These are phyloP conservation scores for Hylaeus volcanicus DNA, from an alignment of 1,140 invertebrate genomes.

Conservation along the genomic window DNA sequence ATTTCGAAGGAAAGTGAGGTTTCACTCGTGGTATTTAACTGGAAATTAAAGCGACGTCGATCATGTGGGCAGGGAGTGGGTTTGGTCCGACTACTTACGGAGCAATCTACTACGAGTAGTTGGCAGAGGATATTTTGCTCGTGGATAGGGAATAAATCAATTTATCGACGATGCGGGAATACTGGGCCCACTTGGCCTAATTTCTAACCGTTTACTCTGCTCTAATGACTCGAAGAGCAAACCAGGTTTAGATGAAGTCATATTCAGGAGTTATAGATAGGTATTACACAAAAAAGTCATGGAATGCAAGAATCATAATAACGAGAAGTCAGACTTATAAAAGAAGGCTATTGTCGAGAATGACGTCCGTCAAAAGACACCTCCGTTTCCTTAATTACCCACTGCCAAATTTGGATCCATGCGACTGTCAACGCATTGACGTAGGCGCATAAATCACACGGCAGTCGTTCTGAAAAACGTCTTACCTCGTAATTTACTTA, in stretches of 20 bases:
- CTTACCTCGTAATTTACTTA: slow-evolving; percentile 33
- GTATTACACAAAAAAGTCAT: no score
- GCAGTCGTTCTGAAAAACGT: neutral
- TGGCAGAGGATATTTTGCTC: neutral
- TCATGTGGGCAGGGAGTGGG: slow-evolving; percentile 1
- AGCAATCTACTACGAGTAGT: slow-evolving; percentile 2
- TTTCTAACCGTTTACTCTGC: neutral
- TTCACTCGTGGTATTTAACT: neutral
- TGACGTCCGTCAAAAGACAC: neutral
- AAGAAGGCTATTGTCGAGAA: neutral
- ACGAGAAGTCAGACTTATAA: neutral
- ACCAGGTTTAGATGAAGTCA: no score
- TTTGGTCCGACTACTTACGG: slow-evolving; percentile 11
- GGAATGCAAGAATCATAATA: no score
- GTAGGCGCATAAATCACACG: slow-evolving; percentile 16
- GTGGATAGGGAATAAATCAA: neutral
- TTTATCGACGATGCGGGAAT: neutral
- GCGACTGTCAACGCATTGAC: neutral
- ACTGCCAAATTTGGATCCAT: slow-evolving; percentile 16
- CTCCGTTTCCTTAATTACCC: slow-evolving; percentile 4
- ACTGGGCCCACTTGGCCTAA: neutral
- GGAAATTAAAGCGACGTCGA: neutral
- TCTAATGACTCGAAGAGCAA: neutral
- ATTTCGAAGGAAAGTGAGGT: slow-evolving; percentile 6
- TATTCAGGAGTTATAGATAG: no score